phyloP scores from a whole-genome alignment of 2,888 invertebrate species.

The Calliphora vomitoria region DNA sequence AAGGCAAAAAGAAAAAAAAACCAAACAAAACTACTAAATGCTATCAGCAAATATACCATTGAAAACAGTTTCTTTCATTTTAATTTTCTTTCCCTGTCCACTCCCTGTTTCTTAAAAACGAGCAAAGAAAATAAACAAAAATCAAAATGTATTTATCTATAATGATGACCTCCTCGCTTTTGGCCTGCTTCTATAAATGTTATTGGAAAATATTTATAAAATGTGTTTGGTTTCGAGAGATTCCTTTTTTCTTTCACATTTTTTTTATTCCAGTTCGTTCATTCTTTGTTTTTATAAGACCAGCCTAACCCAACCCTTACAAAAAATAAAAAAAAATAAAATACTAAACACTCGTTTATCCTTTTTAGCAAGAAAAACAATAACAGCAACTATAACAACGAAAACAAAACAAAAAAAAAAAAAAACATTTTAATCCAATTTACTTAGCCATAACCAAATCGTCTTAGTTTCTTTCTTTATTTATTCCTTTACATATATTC shows the following conservation, averaged over 20 bases:
- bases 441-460: slow-evolving; percentile 34
- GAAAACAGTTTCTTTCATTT: slow-evolving; percentile 10
- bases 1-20: not conserved
- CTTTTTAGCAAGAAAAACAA: slow-evolving; percentile 14
- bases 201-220: slow-evolving; percentile 17
- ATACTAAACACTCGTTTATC: not conserved
- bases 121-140: slow-evolving; percentile 38
- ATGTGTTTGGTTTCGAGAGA: not conserved
- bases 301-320: not conserved
- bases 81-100: not conserved
- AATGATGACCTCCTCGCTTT: slow-evolving; percentile 28
- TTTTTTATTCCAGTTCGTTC: not conserved
- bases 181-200: not conserved
- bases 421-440: slow-evolving; percentile 52
- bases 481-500: not conserved
- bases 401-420: not conserved
- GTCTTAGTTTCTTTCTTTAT: slow-evolving; percentile 19
- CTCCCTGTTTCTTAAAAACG: not conserved
- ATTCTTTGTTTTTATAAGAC: slow-evolving; percentile 2
- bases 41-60: slow-evolving; percentile 12
- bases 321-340: too few species aligned
- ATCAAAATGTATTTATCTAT: slow-evolving; percentile 22
- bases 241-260: not conserved
- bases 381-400: slow-evolving; percentile 14
- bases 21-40: slow-evolving; percentile 15